Conservation (phyloP, 2,113 vertebrate genomes). For the Leptobrachium leishanense region DNA sequence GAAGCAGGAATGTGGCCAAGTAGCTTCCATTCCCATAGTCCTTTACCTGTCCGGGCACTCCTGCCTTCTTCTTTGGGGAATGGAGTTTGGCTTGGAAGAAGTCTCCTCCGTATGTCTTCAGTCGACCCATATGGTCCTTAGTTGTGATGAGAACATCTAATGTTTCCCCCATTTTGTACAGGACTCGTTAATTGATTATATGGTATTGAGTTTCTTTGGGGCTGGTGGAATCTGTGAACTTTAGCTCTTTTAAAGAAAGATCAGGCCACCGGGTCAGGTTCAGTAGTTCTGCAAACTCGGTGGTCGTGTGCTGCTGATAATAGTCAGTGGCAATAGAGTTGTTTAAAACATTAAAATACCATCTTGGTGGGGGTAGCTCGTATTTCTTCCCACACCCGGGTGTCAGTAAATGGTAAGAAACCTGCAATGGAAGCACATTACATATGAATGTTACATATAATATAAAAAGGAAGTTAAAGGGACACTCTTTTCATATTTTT, state of each 20-base stretch:
- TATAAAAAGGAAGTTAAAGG: too few species aligned
- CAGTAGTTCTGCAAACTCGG: not conserved
- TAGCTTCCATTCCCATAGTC: slow-evolving; percentile 21
- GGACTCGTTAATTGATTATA: not conserved
- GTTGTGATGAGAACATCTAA: slow-evolving; percentile 17
- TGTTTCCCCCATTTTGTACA: not conserved
- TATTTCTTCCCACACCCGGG: not conserved
- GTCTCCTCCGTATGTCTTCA: slow-evolving; percentile 12
- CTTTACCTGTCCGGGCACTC: slow-evolving; percentile 17
- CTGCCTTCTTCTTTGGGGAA: slow-evolving; percentile 13
- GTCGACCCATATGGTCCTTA: slow-evolving; percentile 4
- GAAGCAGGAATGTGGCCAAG: slow-evolving; percentile 11
- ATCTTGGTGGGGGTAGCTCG: not conserved
- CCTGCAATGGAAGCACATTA: not conserved
- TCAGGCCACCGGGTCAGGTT: not conserved
- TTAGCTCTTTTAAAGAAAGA: too few species aligned
- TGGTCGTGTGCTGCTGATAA: not conserved
- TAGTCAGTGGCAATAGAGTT: not conserved
- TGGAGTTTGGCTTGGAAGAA: slow-evolving; percentile 28
- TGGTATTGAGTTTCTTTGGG: not conserved
- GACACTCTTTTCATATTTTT: too few species aligned
- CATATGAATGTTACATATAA: too few species aligned
- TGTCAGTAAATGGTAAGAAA: not conserved
- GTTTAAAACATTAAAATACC: not conserved
- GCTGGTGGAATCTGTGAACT: too few species aligned